These are phyloP conservation scores for Gambelia wislizenii DNA, from an alignment of 2,797 vertebrate species.

Conservation along the genomic window DNA sequence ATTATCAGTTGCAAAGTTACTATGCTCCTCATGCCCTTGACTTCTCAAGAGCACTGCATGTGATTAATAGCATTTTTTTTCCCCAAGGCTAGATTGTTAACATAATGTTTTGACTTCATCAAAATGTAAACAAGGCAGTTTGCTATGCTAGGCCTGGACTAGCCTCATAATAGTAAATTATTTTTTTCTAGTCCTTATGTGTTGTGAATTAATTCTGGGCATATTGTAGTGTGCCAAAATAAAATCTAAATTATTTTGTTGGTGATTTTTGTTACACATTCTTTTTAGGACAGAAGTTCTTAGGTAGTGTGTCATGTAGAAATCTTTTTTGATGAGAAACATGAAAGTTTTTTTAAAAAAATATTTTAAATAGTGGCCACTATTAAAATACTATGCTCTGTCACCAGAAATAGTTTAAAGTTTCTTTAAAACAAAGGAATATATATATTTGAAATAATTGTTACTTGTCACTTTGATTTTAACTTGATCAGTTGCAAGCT, in stretches of 20 bases:
- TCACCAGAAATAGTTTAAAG: not conserved
- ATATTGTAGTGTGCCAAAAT: not conserved
- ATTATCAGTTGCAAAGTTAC: slow-evolving; percentile 27
- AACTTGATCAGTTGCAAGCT: not conserved
- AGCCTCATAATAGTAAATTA: slow-evolving; percentile 21
- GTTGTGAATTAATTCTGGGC: slow-evolving; percentile 16
- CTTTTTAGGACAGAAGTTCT: not conserved
- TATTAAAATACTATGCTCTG: not conserved
- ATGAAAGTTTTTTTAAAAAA: not conserved
- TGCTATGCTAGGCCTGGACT: slow-evolving; percentile 28
- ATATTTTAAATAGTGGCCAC: not conserved
- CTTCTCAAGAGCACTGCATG: slow-evolving; percentile 33
- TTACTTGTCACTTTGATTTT: not conserved
- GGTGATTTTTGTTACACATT: not conserved
- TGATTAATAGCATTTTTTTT: slow-evolving; percentile 49
- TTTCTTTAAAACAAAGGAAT: not conserved
- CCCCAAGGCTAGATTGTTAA: slow-evolving; percentile 57
- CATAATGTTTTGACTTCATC: slow-evolving; percentile 57
- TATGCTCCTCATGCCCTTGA: slow-evolving; percentile 65
- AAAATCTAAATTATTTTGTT: not conserved
- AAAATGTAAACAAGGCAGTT: slow-evolving; percentile 49
- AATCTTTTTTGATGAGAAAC: not conserved
- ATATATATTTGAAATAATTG: not conserved
- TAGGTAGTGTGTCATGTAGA: not conserved
- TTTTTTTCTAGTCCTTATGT: slow-evolving; percentile 28